Evolutionary conservation across 2,113 vertebrate genomes (phyloP).

Genomic region (Leuciscus idus): DNA sequence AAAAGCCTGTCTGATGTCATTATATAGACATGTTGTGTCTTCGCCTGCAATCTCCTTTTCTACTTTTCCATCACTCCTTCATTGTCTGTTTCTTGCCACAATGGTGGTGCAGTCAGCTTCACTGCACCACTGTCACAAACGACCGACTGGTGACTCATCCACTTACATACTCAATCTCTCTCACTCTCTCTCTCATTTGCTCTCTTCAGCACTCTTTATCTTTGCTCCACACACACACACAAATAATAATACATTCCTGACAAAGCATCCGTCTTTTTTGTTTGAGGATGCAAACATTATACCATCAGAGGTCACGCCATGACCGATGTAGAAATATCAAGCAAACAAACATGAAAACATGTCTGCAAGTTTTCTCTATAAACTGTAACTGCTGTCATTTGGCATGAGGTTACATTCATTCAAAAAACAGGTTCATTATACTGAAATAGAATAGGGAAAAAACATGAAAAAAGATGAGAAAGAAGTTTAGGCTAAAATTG

Average conservation of each 20-base stretch:
- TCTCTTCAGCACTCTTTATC: constrained; percentile 37
- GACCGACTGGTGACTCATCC: constrained; percentile 65
- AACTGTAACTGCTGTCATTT: background rate
- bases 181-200: constrained; percentile 27
- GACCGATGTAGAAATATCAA: background rate
- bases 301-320: constrained; percentile 5
- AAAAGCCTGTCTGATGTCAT: background rate
- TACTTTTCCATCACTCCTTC: constrained; percentile 31
- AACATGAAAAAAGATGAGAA: background rate
- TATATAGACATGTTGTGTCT: constrained; percentile 14
- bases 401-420: background rate
- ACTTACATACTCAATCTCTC: constrained; percentile 57
- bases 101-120: constrained; percentile 57
- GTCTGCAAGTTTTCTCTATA: background rate
- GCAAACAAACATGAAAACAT: background rate
- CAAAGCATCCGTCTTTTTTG: constrained; percentile 28
- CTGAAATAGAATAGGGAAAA: background rate
- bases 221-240: constrained; percentile 16
- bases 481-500: constrained; percentile 51
- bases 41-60: constrained; percentile 23
- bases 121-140: constrained; percentile 63
- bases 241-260: constrained; percentile 30
- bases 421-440: background rate
- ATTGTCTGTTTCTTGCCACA: constrained; percentile 47
- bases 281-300: constrained; percentile 28